Evolutionary conservation across 2,888 invertebrate genomes (phyloP), one percentile per base, ranked within the genome.

Genomic region (Perizoma affinitatum): DNA sequence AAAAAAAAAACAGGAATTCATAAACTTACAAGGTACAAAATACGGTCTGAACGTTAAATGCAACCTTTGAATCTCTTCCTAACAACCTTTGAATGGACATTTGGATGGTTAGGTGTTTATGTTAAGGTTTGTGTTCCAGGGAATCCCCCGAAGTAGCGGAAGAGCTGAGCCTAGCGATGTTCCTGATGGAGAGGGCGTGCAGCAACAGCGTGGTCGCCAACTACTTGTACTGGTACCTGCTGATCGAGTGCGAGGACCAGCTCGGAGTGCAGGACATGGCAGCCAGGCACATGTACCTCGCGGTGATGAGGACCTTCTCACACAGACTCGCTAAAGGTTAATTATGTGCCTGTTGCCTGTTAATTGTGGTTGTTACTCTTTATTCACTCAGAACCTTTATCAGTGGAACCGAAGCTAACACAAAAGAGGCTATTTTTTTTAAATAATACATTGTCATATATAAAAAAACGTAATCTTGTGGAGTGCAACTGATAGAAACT

Each of bases 211-310:
- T 95, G 10, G 91, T 99, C 48, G 98, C 98, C 50, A 99, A 99
- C 93, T 99, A 99, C 86, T 96, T 99, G 72, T 99, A 97, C 90
- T 99, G 99, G 99, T 98, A 98, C 91, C 92, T 98, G 69, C 94
- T 96, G 61, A 97, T 98, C 65, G 99, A 99, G 89, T 97, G 98
- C 83, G 98, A 98, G 86, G 97, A 98, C 85, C 96, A 96, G 69
- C 80, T 94, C 93, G 36, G 92, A 90, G 95, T 96, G 71, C 96
- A 96, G 82, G 96, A 97, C 79, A 93, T 93, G 54, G 93, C 94
- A 51, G 94, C 96, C 0, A 90, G 96, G 48, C 95, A 95, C 73
- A 98, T 98, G 97, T 99, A 98, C 83, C 92, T 96, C 52, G 96
- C 95, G 63, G 98, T 99, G 34, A 96, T 98, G 94, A 95, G 96